These are phyloP conservation scores for Pterocles burchelli DNA, from an alignment of 2,113 vertebrate genomes.

Conservation along the genomic window DNA sequence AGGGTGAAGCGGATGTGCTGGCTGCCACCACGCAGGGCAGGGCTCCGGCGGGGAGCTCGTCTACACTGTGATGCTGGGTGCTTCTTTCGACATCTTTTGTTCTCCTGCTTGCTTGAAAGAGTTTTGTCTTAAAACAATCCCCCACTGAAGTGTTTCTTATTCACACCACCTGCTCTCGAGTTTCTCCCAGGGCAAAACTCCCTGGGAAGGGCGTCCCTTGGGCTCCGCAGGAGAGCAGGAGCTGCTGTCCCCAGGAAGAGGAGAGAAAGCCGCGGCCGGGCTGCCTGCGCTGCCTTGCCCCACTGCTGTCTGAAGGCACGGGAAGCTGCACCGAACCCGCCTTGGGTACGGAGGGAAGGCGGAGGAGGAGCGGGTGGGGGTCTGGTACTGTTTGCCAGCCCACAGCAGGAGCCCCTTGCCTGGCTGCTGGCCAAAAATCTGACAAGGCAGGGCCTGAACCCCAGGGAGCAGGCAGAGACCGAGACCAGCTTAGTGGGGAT, in stretches of 20 bases:
- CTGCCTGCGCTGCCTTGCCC: background rate
- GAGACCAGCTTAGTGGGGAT: background rate
- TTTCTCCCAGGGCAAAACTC: background rate
- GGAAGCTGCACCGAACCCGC: accelerated
- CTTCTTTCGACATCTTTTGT: background rate
- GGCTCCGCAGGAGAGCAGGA: background rate
- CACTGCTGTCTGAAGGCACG: accelerated
- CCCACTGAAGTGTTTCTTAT: conserved; percentile 49
- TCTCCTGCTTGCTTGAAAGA: conserved; percentile 25
- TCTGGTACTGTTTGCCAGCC: background rate
- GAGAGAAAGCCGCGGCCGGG: background rate
- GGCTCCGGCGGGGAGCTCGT: background rate
- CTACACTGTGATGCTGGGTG: conserved; percentile 51
- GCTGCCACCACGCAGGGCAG: background rate
- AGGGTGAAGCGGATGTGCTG: background rate
- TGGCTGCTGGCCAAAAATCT: background rate
- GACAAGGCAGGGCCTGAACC: background rate
- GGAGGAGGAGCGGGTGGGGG: background rate
- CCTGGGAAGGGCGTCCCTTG: background rate
- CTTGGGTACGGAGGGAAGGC: background rate
- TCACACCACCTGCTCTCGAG: background rate
- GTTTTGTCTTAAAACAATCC: conserved; percentile 33
- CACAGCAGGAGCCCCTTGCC: background rate
- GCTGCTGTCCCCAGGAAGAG: conserved; percentile 22
- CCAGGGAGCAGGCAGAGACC: background rate